Evolutionary conservation across 2,797 vertebrate species (phyloP), one percentile per base, ranked within the genome.

Genomic region (Semotilus atromaculatus): DNA sequence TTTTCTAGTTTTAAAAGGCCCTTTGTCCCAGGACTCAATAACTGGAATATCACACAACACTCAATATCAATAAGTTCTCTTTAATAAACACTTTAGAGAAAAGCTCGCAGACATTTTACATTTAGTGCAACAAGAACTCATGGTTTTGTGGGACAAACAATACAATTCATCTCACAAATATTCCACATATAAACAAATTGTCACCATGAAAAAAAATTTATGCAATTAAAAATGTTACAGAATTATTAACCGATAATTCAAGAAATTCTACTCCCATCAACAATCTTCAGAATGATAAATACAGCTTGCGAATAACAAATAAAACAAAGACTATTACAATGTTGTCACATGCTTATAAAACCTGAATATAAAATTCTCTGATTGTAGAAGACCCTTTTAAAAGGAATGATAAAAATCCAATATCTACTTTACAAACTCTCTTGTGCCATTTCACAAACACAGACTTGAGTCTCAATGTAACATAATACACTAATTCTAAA

Each of bases 71-170:
- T 0, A 74, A 23, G 9, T 19, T 82, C 40, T 64, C 40, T 82
- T 73, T 73, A 82, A 48, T 64, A 74, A 34, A 74, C 13, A n/a
- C 9, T n/a, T 55, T 0, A 53, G 14, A n/a, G 45, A 68, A 73
- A 83, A 31, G 9, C 29, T 80, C 26, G 66, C n/a, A 36, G 34
- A 75, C 26, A 62, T 31, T 62, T 72, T 18, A 34, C 26, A 36
- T 51, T 36, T n/a, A 53, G 70, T 82, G 58, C 81, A 75, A 64
- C 60, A 75, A 40, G 7, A 83, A 75, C 71, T 48, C 3, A 29
- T 23, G 38, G 51, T 26, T 51, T 38, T 21, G 11, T 38, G 18
- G 29, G 58, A 48, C 21, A 26, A 77, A 68, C n/a, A 72, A 36
- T 9, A 70, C 19, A 83, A 48, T 29, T 26, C 1, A 55, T 68